Evolutionary conservation across 2,113 vertebrate species (phyloP), one percentile per base, ranked within the genome.

Genomic region (Caretta caretta): DNA sequence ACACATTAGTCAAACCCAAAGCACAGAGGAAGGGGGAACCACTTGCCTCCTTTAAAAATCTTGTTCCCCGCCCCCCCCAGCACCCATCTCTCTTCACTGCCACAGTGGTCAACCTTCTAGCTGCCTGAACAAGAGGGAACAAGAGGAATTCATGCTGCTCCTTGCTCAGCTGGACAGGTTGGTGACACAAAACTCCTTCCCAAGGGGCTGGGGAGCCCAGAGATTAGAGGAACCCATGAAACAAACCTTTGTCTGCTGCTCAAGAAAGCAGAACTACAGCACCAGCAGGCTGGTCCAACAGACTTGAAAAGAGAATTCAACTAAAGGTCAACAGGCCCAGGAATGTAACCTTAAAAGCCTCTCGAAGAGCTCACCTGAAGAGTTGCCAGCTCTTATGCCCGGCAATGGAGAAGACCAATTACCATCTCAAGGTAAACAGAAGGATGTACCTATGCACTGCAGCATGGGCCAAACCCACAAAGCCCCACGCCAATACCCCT

Each of bases 321-420:
- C 0, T 38, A 38, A 0, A 62, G 27, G 42, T 27, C 22, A 38
- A 57, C 3, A 0, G 0, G 8, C 9, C 38, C 10, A 75, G 22
- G 72, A 42, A 75, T 42, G 69, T 38, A 42, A 24, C 38, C 22
- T 12, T 42, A 42, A 46, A 38, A 22, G 38, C 16, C 16, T 27
- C 56, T 5, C 7, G 9, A 65, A 69, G 31, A n/a, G 35, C 16
- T 69, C 62, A n/a, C 62, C 6, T 3, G 14, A 62, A n/a, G 31
- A 35, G 4, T 14, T 69, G 62, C 7, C 62, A n/a, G 31, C 31
- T 19, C 31, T 8, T 17, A 65, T 65, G 62, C 31, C 62, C 31
- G 3, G 62, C 29, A 31, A 35, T 31, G 31, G 59, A 59, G 12
- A 59, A 59, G 57, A 59, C 57, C 27, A 17, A 53, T 54, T 22